Evolutionary conservation across 2,113 vertebrate species (phyloP).

Genomic region (Microtus richardsoni): DNA sequence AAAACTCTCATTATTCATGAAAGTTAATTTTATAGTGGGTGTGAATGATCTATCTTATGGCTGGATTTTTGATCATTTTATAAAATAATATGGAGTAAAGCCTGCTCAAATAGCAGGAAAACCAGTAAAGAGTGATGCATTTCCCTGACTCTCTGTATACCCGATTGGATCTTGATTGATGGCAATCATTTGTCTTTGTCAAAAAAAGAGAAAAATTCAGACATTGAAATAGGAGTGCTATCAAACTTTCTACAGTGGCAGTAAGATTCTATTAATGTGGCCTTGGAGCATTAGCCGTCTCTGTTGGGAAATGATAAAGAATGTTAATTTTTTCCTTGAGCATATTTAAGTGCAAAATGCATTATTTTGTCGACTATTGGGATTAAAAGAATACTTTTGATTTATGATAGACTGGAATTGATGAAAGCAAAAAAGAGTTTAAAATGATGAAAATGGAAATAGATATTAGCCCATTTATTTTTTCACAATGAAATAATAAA

Average conservation of each 20-base stretch:
- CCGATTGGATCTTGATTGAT: constrained; percentile 94
- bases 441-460: constrained; percentile 80
- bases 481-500: constrained; percentile 88
- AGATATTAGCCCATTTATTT: constrained; percentile 89
- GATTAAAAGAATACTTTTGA: constrained; percentile 83
- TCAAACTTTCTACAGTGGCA: constrained; percentile 93
- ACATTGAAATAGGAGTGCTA: constrained; percentile 93
- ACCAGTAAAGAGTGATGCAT: constrained; percentile 91
- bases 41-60: constrained; percentile 92
- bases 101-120: constrained; percentile 90
- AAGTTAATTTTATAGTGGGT: constrained; percentile 93
- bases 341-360: constrained; percentile 86
- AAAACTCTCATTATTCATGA: constrained; percentile 94
- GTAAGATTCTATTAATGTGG: constrained; percentile 93
- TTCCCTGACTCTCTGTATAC: constrained; percentile 88
- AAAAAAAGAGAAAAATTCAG: constrained; percentile 91
- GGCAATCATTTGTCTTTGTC: constrained; percentile 95
- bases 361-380: constrained; percentile 85
- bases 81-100: constrained; percentile 92
- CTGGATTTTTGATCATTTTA: constrained; percentile 91
- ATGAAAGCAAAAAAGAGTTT: constrained; percentile 77
- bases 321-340: constrained; percentile 88
- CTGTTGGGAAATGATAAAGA: constrained; percentile 90
- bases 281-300: constrained; percentile 89
- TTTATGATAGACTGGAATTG: constrained; percentile 83